Evolutionary conservation across 2,113 vertebrate genomes (phyloP).

Genomic region (Microtus ochrogaster): DNA sequence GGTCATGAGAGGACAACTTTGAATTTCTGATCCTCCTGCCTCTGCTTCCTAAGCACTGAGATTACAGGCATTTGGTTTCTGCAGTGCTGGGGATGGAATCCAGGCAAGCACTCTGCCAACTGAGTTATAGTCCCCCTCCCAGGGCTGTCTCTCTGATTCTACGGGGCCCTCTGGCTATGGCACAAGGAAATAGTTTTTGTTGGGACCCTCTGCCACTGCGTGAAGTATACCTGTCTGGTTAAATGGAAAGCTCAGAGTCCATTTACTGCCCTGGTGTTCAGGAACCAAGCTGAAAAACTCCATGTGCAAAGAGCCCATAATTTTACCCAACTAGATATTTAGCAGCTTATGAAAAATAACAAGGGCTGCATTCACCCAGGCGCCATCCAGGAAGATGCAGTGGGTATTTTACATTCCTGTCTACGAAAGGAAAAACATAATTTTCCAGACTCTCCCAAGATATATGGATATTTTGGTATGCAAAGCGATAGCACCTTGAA

Average conservation of each 20-base stretch:
- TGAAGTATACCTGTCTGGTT: not conserved
- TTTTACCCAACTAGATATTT: constrained; percentile 79
- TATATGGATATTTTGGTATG: constrained; percentile 64
- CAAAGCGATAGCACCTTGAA: constrained; percentile 55
- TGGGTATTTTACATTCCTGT: constrained; percentile 77
- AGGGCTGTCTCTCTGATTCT: not conserved
- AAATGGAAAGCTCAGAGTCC: not conserved
- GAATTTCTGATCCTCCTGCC: not conserved
- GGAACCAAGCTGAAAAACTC: constrained; percentile 65
- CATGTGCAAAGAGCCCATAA: constrained; percentile 71
- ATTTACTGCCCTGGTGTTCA: not conserved
- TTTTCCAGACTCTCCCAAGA: constrained; percentile 69
- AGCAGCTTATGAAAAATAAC: constrained; percentile 79
- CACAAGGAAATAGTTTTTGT: not conserved
- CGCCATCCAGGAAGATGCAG: constrained; percentile 65
- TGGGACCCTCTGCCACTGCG: not conserved
- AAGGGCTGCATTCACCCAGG: constrained; percentile 71
- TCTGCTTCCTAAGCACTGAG: not conserved
- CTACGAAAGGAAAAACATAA: constrained; percentile 67
- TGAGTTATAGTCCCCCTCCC: too few relatives aligned
- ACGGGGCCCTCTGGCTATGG: not conserved
- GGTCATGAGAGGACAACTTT: not conserved
- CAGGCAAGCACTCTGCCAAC: not conserved
- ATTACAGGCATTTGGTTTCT: not conserved
- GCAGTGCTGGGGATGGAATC: not conserved